Conservation (phyloP, 2,113 vertebrate species). For the Poeciliopsis occidentalis region DNA sequence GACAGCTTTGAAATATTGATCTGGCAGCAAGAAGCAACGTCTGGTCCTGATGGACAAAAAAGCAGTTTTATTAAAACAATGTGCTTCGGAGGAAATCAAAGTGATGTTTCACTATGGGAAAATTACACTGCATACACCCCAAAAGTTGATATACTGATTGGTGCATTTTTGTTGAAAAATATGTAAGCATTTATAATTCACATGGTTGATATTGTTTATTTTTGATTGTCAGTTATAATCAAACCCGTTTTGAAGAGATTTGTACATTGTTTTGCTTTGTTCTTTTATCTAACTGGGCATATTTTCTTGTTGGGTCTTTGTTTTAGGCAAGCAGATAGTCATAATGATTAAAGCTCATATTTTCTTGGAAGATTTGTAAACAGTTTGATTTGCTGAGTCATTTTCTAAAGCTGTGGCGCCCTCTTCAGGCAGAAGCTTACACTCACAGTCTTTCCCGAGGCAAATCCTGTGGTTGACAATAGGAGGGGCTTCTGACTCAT, state of each 20-base stretch:
- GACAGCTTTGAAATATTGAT: slow-evolving; percentile 55
- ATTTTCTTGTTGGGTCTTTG: not conserved
- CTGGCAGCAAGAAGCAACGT: slow-evolving; percentile 32
- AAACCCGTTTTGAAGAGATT: not conserved
- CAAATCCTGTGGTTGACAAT: slow-evolving; percentile 9
- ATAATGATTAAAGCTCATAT: not conserved
- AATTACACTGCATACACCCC: slow-evolving; percentile 15
- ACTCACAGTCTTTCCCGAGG: slow-evolving; percentile 4
- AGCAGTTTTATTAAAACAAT: slow-evolving; percentile 56
- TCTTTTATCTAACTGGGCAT: not conserved
- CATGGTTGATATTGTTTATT: not conserved
- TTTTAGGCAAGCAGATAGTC: not conserved
- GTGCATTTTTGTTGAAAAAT: slow-evolving; percentile 1
- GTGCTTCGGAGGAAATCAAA: slow-evolving; percentile 20
- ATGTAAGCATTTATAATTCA: not conserved
- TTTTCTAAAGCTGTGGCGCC: slow-evolving; percentile 29
- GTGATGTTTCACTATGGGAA: slow-evolving; percentile 22
- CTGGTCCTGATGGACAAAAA: slow-evolving; percentile 19
- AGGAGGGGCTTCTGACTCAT: slow-evolving; percentile 14
- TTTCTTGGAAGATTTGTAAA: not conserved
- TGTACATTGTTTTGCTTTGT: not conserved
- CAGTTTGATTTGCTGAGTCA: not conserved
- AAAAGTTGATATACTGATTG: slow-evolving; percentile 28
- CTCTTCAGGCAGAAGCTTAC: slow-evolving; percentile 26
- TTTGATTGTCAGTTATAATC: not conserved